Conservation (phyloP, 2,113 vertebrate genomes). For the Nycticryphes semicollaris region DNA sequence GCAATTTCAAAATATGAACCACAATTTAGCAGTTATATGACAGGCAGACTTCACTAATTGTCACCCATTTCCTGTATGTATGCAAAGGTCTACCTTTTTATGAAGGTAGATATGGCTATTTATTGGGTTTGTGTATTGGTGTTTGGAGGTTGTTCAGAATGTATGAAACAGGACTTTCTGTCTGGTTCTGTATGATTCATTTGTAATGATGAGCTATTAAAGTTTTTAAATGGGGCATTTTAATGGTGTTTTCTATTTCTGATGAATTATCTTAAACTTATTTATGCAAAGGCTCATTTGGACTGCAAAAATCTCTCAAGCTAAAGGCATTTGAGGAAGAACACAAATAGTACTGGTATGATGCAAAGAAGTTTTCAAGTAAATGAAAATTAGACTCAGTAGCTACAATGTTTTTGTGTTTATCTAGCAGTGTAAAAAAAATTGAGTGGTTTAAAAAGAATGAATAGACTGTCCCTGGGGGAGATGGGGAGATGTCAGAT, state of each 20-base stretch:
- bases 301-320: background rate
- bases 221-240: background rate
- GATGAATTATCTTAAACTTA: background rate
- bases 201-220: background rate
- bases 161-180: background rate
- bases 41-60: background rate
- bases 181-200: background rate
- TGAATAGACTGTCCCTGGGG: background rate
- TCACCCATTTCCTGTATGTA: background rate
- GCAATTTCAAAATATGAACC: background rate
- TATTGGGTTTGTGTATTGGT: background rate
- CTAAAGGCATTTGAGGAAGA: background rate
- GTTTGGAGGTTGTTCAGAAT: background rate
- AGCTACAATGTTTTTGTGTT: background rate
- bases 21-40: background rate
- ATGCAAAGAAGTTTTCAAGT: background rate
- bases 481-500: too few relatives aligned
- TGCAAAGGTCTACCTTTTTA: background rate
- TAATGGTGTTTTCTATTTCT: background rate
- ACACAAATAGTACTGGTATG: background rate
- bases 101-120: background rate
- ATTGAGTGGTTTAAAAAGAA: background rate
- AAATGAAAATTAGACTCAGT: background rate
- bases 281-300: background rate
- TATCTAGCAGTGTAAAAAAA: background rate